Conservation (phyloP, 2,888 invertebrate genomes). For the Platycheirus rosarum region DNA sequence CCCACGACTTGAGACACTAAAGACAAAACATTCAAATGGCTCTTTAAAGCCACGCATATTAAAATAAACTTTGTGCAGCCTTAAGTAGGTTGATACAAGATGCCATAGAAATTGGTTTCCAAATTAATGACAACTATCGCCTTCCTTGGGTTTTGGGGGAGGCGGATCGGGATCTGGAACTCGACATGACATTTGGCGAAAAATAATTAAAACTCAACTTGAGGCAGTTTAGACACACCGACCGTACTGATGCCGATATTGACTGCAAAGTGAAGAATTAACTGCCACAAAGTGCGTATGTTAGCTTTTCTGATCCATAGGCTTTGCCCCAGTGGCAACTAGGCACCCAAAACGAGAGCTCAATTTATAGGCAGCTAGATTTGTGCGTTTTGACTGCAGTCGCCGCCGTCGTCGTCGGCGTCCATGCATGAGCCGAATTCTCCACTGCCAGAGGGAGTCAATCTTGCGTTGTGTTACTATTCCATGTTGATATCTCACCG, state of each 20-base stretch:
- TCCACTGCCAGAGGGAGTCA: conserved; percentile 49
- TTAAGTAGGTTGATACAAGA: conserved; percentile 13
- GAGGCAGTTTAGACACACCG: conserved; percentile 16
- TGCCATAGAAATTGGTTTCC: conserved; percentile 35
- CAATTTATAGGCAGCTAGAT: conserved; percentile 57
- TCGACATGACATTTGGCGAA: conserved; percentile 43
- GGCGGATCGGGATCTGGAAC: background rate
- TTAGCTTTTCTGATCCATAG: conserved; percentile 20
- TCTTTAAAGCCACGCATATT: conserved; percentile 21
- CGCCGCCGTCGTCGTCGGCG: conserved; percentile 9
- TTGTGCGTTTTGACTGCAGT: conserved; percentile 55
- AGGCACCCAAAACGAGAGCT: conserved; percentile 31
- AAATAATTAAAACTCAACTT: conserved; percentile 69
- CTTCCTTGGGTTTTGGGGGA: conserved; percentile 18
- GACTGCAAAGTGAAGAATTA: conserved; percentile 32
- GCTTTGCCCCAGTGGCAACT: conserved; percentile 1
- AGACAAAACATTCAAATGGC: conserved; percentile 29
- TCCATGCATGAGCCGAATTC: background rate
- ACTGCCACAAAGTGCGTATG: conserved; percentile 64
- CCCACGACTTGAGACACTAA: conserved; percentile 38
- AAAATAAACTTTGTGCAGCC: conserved; percentile 26
- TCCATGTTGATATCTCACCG: conserved; percentile 67
- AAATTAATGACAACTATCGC: conserved; percentile 62
- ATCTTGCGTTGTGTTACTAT: conserved; percentile 52
- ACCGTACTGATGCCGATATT: conserved; percentile 3